A percentile compares a stretch with the other conserved stretches of the same genome.
Evolutionary conservation across 2,797 vertebrate genomes (phyloP).

Genomic region (Ficedula albicollis): DNA sequence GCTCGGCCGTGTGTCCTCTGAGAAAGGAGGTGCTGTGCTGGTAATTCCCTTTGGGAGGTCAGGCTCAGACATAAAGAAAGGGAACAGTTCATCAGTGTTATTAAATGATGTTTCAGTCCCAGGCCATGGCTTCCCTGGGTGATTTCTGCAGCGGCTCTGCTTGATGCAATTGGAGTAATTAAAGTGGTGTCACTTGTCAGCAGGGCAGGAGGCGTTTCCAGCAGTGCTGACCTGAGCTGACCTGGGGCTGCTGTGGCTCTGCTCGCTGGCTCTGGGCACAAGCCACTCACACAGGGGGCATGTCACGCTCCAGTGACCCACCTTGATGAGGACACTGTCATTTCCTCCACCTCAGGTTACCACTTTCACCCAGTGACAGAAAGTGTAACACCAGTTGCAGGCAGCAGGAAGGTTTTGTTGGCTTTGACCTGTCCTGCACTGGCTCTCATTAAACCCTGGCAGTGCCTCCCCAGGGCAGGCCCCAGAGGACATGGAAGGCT

Average conservation of each 20-base stretch:
- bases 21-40: neutral
- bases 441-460: fast-evolving
- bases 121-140: neutral
- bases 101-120: neutral
- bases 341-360: neutral
- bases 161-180: neutral
- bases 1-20: fast-evolving
- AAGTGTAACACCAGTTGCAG: fast-evolving
- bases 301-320: neutral
- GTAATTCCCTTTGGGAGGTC: neutral
- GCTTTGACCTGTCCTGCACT: fast-evolving
- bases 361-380: neutral
- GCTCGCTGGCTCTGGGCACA: fast-evolving
- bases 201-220: neutral
- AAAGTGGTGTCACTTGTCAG: neutral
- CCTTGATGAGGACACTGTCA: neutral
- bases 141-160: neutral
- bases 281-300: neutral
- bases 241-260: fast-evolving
- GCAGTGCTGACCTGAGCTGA: neutral
- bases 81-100: neutral
- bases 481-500: neutral
- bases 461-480: neutral
- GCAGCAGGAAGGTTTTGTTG: neutral
- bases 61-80: neutral